phyloP scores from a whole-genome alignment of 1,140 invertebrate species.

The Hestina assimilis region DNA sequence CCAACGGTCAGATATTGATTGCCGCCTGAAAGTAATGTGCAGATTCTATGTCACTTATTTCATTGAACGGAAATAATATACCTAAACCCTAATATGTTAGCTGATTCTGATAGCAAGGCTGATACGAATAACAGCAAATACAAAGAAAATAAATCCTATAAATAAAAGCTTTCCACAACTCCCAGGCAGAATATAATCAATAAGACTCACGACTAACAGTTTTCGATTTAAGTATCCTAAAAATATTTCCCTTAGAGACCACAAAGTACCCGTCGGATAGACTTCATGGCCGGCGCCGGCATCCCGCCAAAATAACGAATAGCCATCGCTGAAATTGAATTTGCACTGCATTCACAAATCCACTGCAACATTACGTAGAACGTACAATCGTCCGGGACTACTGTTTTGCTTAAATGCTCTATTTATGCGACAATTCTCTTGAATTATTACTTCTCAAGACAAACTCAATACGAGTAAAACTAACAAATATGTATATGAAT shows the following conservation, averaged over 20 bases:
- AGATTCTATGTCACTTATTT: conserved; percentile 14
- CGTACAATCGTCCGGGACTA: conserved; percentile 1
- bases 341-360: conserved; percentile 25
- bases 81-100: too few species aligned
- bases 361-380: conserved; percentile 10
- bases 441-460: background rate
- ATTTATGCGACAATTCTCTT: conserved; percentile 1
- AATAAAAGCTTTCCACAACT: background rate
- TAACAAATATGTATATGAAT: too few species aligned
- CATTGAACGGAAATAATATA: background rate
- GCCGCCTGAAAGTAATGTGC: conserved; percentile 13
- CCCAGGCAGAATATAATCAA: too few species aligned
- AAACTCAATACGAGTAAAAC: too few species aligned
- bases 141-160: background rate
- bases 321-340: conserved; percentile 20
- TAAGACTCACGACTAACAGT: too few species aligned
- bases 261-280: background rate
- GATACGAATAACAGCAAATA: too few species aligned
- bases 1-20: conserved; percentile 19
- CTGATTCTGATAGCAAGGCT: too few species aligned
- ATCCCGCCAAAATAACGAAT: conserved; percentile 12
- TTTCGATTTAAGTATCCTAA: background rate
- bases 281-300: conserved; percentile 4
- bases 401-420: background rate
- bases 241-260: background rate